Percentiles rank a stretch among this genome's conserved stretches.
Conservation (phyloP, 1,140 invertebrate species). For the Ceratoteleas bidentatus region DNA sequence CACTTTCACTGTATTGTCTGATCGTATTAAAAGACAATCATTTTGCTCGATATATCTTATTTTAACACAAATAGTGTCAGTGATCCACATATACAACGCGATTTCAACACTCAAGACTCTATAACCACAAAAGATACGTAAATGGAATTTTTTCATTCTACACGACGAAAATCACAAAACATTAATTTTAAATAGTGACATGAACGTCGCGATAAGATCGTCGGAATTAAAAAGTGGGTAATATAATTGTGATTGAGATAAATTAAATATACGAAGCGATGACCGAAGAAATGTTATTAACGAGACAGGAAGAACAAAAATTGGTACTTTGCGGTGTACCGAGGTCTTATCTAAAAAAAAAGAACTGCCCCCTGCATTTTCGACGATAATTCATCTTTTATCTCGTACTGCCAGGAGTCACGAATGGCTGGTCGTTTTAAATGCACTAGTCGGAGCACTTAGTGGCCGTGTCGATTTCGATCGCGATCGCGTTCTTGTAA, state of each 20-base stretch:
- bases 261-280: neutral
- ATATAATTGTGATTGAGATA: neutral
- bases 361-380: constrained; percentile 17
- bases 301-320: neutral
- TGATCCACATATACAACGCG: too few relatives aligned
- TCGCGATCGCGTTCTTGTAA: constrained; percentile 45
- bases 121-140: too few relatives aligned
- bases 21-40: too few relatives aligned
- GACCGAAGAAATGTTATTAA: neutral
- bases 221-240: too few relatives aligned
- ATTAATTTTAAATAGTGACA: neutral
- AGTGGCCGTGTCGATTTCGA: constrained; percentile 36
- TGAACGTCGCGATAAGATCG: neutral
- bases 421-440: constrained; percentile 39
- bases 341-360: constrained; percentile 36
- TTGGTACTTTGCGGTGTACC: neutral
- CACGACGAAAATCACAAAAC: too few relatives aligned
- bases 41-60: too few relatives aligned
- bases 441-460: constrained; percentile 16
- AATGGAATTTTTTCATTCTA: too few relatives aligned
- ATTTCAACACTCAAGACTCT: too few relatives aligned
- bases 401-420: constrained; percentile 52
- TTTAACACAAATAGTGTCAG: too few relatives aligned
- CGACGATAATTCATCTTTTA: constrained; percentile 48
- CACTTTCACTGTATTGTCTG: too few relatives aligned